Evolutionary conservation across 2,797 vertebrate genomes (phyloP), one percentile per base, ranked within the genome.

Genomic region (Leptodactylus fallax): DNA sequence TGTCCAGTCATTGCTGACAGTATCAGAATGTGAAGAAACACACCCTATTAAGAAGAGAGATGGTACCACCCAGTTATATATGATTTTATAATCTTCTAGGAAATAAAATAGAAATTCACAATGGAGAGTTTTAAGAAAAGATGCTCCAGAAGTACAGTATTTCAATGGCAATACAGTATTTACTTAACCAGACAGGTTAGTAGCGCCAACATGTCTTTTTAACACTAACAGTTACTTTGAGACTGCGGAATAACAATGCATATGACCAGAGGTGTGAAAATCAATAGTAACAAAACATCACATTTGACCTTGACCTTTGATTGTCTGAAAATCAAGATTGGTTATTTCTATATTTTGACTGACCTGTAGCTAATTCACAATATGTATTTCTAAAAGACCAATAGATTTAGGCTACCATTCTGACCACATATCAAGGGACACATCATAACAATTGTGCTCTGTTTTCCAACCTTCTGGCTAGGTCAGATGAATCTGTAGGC

Each of bases 391-490:
- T 87, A 45, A 45, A 86, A 87, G 5, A 69, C n/a, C 19, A 86
- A 90, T 83, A 89, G 90, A 92, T 85, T 90, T 81, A 53, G 60
- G 67, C 81, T 90, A 85, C 85, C 86, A 76, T 67, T 87, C 90
- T 91, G 87, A 91, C 87, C 85, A 60, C 79, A 87, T 92, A 85
- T 90, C 91, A 87, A 13, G 55, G 89, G 71, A 87, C 87, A 71
- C 3, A 87, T 83, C n/a, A 56, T 51, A 0, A 74, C 51, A 86
- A 90, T 10, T 19, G 21, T 61, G 77, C 60, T 72, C 72, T 90
- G 90, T 83, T 91, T 91, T 91, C 85, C 81, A 45, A 87, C 88
- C 72, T 65, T 88, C 85, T 88, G 56, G 79, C 88, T 79, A 90
- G 84, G 58, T 49, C 71, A 45, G 90, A 88, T 65, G 71, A 92